Evolutionary conservation across 2,113 vertebrate species (phyloP), one percentile per base, ranked within the genome.

Genomic region (Glaucidium brasilianum): DNA sequence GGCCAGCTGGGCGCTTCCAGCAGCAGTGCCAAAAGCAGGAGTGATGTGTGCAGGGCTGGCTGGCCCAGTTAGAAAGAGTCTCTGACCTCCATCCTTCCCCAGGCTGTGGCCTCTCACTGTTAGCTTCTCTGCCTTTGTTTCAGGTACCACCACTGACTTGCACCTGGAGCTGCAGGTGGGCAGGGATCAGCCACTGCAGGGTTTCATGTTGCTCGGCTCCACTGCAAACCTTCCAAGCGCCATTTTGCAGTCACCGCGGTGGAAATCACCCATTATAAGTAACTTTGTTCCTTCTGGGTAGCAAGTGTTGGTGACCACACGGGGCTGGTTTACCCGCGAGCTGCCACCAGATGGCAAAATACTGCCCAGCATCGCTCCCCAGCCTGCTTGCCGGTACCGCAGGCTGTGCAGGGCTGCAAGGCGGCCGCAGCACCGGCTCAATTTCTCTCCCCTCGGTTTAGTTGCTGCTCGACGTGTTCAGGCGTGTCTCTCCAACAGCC

Each of bases 341-440:
- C 67, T 53, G 64, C 90, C 93, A 84, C 67, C 3, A 96, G 96
- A 62, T 95, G 95, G 95, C 93, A 82, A 83, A 91, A 58, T 14
- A 39, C 60, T 77, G 39, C 41, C 22, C 3, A 30, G 21, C 21
- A 58, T 25, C 2, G 1, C 20, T 45, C 26, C 21, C 20, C 6
- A 47, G 6, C 35, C 30, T 10, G 30, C 14, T 21, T 64, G n/a
- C 29, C 30, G 10, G 14, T 49, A 4, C 26, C 0, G 2, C 45
- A 5, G 13, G 29, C 34, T 1, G 1, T 16, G 41, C 45, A 10
- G 34, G 32, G 50, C 29, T 45, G 29, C 5, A 1, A 30, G 21
- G 47, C 34, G 69, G 26, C 26, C 23, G 47, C 50, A 37, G 29
- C n/a, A 20, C 11, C 4, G 6, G 29, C 35, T 30, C 27, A 45